Conservation (phyloP, 1,140 invertebrate genomes). For the Heliconius hewitsoni region DNA sequence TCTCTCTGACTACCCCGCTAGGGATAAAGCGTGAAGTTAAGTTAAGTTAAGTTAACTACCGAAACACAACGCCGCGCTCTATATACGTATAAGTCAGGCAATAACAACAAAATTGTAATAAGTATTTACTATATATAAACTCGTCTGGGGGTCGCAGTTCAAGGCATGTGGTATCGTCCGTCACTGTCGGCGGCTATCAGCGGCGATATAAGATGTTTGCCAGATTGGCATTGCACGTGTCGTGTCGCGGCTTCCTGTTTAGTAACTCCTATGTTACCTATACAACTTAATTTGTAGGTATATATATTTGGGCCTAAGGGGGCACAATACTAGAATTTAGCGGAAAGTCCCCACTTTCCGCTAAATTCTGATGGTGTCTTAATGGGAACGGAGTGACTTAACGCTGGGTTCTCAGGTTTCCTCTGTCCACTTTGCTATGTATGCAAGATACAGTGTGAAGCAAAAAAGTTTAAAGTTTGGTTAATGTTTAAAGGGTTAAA, state of each 20-base stretch:
- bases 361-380: background rate
- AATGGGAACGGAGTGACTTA: background rate
- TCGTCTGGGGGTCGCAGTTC: constrained; percentile 13
- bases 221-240: constrained; percentile 12
- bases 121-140: constrained; percentile 6
- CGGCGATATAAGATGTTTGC: constrained; percentile 6
- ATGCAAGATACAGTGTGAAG: too few relatives aligned
- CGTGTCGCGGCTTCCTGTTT: background rate
- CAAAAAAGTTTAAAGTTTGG: too few relatives aligned
- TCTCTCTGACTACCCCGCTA: too few relatives aligned
- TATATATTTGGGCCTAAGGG: background rate
- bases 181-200: constrained; percentile 25
- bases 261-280: background rate
- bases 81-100: background rate
- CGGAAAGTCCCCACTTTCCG: too few relatives aligned
- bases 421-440: too few relatives aligned
- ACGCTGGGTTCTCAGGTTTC: background rate
- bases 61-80: too few relatives aligned
- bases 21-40: too few relatives aligned
- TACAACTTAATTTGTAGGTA: background rate
- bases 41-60: too few relatives aligned
- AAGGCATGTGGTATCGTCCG: constrained; percentile 17
- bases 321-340: background rate
- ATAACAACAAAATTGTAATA: background rate
- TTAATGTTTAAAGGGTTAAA: too few relatives aligned